Percentiles rank a stretch among this genome's conserved stretches.
These are phyloP conservation scores for Germaria angustata DNA, from an alignment of 2,888 invertebrate species.

Conservation along the genomic window DNA sequence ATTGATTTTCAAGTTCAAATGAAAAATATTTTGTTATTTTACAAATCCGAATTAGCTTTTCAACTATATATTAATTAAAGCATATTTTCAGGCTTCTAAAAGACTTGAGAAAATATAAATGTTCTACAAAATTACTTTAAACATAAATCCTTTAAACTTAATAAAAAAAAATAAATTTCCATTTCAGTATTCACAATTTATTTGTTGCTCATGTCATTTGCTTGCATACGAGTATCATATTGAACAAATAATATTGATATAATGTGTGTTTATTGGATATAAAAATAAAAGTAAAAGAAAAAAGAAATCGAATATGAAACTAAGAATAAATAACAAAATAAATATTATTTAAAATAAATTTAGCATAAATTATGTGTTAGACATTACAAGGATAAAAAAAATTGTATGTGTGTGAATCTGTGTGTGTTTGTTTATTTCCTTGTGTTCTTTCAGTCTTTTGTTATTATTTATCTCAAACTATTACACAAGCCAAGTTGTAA, in stretches of 20 bases:
- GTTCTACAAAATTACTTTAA: too few relatives aligned
- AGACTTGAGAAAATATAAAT: not conserved
- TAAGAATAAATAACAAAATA: slow-evolving; percentile 23
- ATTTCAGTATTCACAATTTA: slow-evolving; percentile 35
- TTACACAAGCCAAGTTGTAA: slow-evolving; percentile 35
- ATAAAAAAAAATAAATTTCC: slow-evolving; percentile 30
- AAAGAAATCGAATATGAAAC: not conserved
- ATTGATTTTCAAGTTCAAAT: too few relatives aligned
- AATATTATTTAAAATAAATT: slow-evolving; percentile 54
- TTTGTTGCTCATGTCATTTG: slow-evolving; percentile 15
- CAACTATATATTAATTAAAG: too few relatives aligned
- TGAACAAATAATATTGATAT: not conserved
- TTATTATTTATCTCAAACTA: not conserved
- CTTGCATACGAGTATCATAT: slow-evolving; percentile 13
- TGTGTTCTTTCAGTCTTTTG: not conserved
- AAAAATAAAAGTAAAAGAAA: not conserved
- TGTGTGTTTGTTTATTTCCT: not conserved
- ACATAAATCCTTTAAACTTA: too few relatives aligned
- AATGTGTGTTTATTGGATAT: slow-evolving; percentile 1
- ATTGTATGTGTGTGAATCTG: not conserved
- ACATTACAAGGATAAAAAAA: slow-evolving; percentile 40
- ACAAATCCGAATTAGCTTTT: too few relatives aligned
- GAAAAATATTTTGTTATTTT: too few relatives aligned
- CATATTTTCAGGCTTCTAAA: not conserved
- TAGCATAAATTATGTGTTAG: slow-evolving; percentile 52